Evolutionary conservation across 2,888 invertebrate genomes (phyloP).

Genomic region (Drosophila setosimentum): DNA sequence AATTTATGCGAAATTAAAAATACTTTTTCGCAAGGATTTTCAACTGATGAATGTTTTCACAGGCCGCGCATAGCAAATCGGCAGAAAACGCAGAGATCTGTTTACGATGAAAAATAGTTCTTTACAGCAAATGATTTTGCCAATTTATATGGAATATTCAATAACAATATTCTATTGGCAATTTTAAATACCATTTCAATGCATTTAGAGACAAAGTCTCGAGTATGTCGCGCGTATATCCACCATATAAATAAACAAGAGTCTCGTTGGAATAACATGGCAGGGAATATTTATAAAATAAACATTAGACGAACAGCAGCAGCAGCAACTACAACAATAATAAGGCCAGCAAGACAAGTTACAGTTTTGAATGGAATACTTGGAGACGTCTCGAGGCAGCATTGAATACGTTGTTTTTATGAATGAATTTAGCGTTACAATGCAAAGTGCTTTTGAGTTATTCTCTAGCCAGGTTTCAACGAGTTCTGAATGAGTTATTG

Average conservation of each 20-base stretch:
- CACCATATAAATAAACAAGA: slow-evolving; percentile 71
- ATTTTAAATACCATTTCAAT: slow-evolving; percentile 28
- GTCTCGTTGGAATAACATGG: slow-evolving; percentile 77
- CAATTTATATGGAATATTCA: slow-evolving; percentile 23
- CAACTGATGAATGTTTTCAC: slow-evolving; percentile 63
- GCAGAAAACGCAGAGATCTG: slow-evolving; percentile 6
- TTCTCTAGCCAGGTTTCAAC: slow-evolving; percentile 36
- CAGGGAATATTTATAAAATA: slow-evolving; percentile 75
- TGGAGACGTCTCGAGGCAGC: slow-evolving; percentile 24
- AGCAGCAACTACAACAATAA: slow-evolving; percentile 20
- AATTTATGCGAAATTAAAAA: slow-evolving; percentile 79
- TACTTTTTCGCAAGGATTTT: slow-evolving; percentile 75
- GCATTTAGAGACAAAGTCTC: slow-evolving; percentile 51
- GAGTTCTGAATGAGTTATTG: slow-evolving; percentile 17
- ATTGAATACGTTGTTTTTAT: slow-evolving; percentile 47
- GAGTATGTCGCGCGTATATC: slow-evolving; percentile 72
- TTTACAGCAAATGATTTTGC: slow-evolving; percentile 5
- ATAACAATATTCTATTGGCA: slow-evolving; percentile 31
- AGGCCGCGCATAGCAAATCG: slow-evolving; percentile 58
- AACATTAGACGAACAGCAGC: slow-evolving; percentile 68
- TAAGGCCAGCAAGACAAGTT: slow-evolving; percentile 35
- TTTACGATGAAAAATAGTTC: neutral
- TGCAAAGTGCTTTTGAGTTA: slow-evolving; percentile 34
- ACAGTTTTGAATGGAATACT: slow-evolving; percentile 54
- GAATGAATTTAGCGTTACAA: slow-evolving; percentile 53